Conservation (phyloP, 2,888 invertebrate genomes). For the Nephrotoma flavescens region DNA sequence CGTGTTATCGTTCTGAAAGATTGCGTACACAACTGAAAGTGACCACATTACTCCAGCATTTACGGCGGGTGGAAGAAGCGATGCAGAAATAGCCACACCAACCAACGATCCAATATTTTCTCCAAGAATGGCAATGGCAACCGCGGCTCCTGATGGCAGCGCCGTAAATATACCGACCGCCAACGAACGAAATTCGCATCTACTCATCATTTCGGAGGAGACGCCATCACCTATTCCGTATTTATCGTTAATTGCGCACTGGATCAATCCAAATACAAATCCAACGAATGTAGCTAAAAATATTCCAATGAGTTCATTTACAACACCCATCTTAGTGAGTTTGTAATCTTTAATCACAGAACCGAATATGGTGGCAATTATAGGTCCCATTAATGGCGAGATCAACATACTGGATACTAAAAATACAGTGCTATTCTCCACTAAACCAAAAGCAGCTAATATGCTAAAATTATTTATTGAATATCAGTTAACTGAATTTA, state of each 20-base stretch:
- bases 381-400: constrained; percentile 68
- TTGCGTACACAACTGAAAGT: constrained; percentile 39
- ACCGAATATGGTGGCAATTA: constrained; percentile 62
- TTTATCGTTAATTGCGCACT: constrained; percentile 39
- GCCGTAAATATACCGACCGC: constrained; percentile 61
- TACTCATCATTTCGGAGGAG: constrained; percentile 47
- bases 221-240: constrained; percentile 46
- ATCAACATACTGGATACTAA: constrained; percentile 69
- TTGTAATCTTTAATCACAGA: constrained; percentile 49
- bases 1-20: constrained; percentile 33
- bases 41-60: constrained; percentile 59
- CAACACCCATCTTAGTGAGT: constrained; percentile 46
- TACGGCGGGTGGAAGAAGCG: constrained; percentile 64
- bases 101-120: constrained; percentile 65
- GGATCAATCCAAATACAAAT: constrained; percentile 48
- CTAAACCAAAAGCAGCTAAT: constrained; percentile 55
- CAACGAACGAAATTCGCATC: constrained; percentile 49
- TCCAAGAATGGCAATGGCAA: constrained; percentile 61
- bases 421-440: constrained; percentile 58
- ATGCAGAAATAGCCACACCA: constrained; percentile 70
- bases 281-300: constrained; percentile 49
- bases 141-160: constrained; percentile 61
- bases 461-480: constrained; percentile 32
- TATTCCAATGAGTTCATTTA: constrained; percentile 52
- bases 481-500: background rate